Base-by-base conservation (phyloP, 2,888 invertebrate species). In the Heliconius ethilla region DNA sequence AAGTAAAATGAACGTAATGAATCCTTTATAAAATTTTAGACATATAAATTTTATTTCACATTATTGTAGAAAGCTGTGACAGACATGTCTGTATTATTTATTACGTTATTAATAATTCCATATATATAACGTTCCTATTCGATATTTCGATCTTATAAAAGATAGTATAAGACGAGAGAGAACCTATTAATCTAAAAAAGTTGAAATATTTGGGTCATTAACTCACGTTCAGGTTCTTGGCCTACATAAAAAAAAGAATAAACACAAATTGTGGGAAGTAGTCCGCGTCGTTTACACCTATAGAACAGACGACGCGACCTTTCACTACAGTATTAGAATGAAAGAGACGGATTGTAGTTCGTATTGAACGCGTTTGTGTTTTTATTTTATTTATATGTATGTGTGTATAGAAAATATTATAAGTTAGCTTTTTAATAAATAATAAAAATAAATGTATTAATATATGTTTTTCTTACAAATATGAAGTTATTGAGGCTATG, bases 251-350 rank as follows among this genome's bases (percentile, higher is more conserved):
- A 88, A 88, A 85, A 84, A 86, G 82, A 83, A 84, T 82, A 87
- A 74, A 87, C 86, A 89, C 83, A 86, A 88, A 87, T 86, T 87
- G 89, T 91, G 91, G 85, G 90, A 93, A 92, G 89, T 92, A 89
- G 92, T 88, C 88, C 92, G 89, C 87, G 84, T 87, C 89, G 86
- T 82, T 83, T 80, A 78, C 78, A 81, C 83, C 83, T 82, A 84
- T 84, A 82, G 82, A 82, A 83, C 83, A 83, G 82, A 84, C 83
- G 83, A 82, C 83, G 85, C 82, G 86, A 88, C 88, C 90, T 91
- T 90, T 92, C 91, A 89, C 90, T 89, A 86, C 82, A 83, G 82
- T 82, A 75, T 83, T 83, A 81, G 87, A 84, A 84, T 83, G 89
- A 91, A 86, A 81, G 90, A 89, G 92, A 91, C 84, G 81, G 84